Base-by-base conservation (phyloP, 2,113 vertebrate species). In the Scolopax mira region DNA sequence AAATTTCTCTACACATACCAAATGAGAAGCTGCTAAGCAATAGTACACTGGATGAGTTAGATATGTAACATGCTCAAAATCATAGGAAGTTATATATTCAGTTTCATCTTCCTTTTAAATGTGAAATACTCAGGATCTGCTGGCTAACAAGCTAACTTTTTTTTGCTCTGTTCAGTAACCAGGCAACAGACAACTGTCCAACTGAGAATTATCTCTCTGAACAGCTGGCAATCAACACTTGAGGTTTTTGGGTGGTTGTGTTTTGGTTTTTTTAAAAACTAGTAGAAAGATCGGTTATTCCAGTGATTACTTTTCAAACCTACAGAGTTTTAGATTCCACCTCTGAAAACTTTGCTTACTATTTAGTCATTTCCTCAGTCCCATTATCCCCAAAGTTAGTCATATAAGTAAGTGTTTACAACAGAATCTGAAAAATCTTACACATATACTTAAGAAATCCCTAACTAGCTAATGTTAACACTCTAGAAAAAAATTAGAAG, bases 141-240 rank as follows among this genome's bases (percentile, higher is more conserved):
- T 65, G 74, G 86, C 90, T 94, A 96, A 93, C 90, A 96, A 91
- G 88, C 88, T 85, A 95, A 95, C 90, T 86, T 92, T 84, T 55
- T 90, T 93, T 91, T 25, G 94, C 90, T 93, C 91, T 95, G 92
- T 96, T 93, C 82, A 79, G 92, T 86, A 77, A 95, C 69, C 86
- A 94, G 79, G 88, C 95, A 96, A 97, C 94, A 85, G 88, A 89
- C 87, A 98, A 94, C 74, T 97, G 93, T 85, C 84, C 57, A 94
- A 94, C 93, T 97, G 94, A 97, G 96, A 97, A 97, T 81, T 91
- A 94, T 95, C 78, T 42, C 79, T 96, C 92, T 67, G 96, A 97
- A 96, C 94, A 97, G 93, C 88, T 97, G 93, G 75, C 95, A 95
- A 90, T 90, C 90, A 96, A 85, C 90, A 81, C 60, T 86, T 70